Conservation (phyloP, 2,113 vertebrate genomes). For the Leptosomus discolor region DNA sequence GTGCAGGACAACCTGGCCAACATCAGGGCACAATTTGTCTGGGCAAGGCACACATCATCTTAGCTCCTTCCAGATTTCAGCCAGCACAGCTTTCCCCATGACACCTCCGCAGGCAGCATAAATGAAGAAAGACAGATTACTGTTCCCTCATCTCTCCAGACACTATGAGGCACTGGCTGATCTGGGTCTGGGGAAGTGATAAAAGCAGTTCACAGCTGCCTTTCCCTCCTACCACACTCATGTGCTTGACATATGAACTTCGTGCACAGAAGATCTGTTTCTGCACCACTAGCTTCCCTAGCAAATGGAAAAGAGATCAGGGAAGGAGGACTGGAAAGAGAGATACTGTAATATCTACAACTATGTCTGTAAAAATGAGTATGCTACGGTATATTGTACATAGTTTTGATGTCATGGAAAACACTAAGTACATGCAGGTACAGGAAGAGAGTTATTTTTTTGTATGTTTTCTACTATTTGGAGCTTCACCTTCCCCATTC, state of each 20-base stretch:
- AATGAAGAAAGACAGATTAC: not conserved
- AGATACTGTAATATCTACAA: not conserved
- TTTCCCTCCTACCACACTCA: not conserved
- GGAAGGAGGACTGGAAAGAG: not conserved
- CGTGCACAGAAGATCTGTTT: not conserved
- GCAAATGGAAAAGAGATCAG: not conserved
- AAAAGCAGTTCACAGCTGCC: not conserved
- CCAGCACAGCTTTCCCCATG: not conserved
- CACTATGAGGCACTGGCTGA: not conserved
- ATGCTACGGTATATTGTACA: not conserved
- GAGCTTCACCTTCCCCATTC: not conserved
- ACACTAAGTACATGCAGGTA: rapidly evolving
- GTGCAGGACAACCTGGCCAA: not conserved
- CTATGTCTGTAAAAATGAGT: not conserved
- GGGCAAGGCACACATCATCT: not conserved
- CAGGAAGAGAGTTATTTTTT: not conserved
- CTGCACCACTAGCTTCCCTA: not conserved
- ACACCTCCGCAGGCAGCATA: not conserved
- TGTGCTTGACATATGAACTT: not conserved
- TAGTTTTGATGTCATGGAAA: not conserved
- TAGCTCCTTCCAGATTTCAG: not conserved
- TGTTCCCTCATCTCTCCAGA: not conserved
- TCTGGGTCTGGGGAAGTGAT: not conserved
- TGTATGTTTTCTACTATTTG: not conserved
- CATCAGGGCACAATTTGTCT: not conserved